A percentile compares a stretch with the other conserved stretches of the same genome.
Conservation (phyloP, 2,888 invertebrate species). For the Prosapia bicincta region DNA sequence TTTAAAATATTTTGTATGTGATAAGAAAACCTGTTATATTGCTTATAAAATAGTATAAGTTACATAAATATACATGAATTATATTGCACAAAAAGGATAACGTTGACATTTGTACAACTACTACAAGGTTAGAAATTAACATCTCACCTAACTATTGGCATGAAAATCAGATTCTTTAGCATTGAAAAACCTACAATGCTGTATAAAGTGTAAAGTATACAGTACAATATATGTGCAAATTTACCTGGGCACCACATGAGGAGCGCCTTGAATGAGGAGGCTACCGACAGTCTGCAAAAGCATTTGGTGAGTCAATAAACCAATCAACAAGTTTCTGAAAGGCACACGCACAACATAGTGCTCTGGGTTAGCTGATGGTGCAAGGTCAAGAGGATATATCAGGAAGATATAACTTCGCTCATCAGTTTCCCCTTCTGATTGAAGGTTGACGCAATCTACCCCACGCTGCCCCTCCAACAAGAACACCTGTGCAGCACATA, state of each 20-base stretch:
- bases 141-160: too few species aligned
- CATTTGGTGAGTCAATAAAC: slow-evolving; percentile 89
- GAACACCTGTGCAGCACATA: slow-evolving; percentile 55
- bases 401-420: slow-evolving; percentile 46
- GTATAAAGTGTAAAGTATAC: not conserved
- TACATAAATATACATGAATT: too few species aligned
- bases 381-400: slow-evolving; percentile 37
- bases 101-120: too few species aligned
- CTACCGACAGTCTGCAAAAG: slow-evolving; percentile 87
- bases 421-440: slow-evolving; percentile 44
- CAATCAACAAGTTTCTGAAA: slow-evolving; percentile 82
- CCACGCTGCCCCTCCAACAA: slow-evolving; percentile 56
- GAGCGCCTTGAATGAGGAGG: slow-evolving; percentile 72
- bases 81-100: too few species aligned
- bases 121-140: too few species aligned
- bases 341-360: slow-evolving; percentile 80
- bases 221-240: not conserved
- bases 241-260: slow-evolving; percentile 55
- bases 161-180: too few species aligned
- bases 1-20: too few species aligned
- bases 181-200: not conserved
- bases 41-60: too few species aligned
- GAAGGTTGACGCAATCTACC: slow-evolving; percentile 41
- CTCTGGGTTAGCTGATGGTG: slow-evolving; percentile 49
- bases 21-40: too few species aligned